Percentiles rank a stretch among this genome's conserved stretches.
phyloP scores from a whole-genome alignment of 2,113 vertebrate genomes.

The Gnathonemus echidnorhynchus region DNA sequence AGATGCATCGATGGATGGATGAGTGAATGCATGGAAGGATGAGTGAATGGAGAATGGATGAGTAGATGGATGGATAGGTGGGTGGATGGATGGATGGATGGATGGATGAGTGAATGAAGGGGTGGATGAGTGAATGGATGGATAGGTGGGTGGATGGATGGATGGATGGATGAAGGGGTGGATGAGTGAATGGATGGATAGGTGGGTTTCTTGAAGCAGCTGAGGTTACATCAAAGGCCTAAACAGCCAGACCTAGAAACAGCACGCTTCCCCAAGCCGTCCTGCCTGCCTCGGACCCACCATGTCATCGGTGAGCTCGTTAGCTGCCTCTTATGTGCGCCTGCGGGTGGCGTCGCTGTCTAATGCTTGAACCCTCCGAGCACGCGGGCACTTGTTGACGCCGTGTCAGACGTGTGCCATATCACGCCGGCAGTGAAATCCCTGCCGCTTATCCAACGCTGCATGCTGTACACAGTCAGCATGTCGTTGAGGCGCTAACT shows the following conservation, averaged over 20 bases:
- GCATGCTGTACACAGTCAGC: slow-evolving; percentile 25
- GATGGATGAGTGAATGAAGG: neutral
- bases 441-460: slow-evolving; percentile 50
- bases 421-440: slow-evolving; percentile 45
- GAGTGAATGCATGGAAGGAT: no score
- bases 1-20: no score
- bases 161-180: no score
- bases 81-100: no score
- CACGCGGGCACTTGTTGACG: slow-evolving; percentile 49
- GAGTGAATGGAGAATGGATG: no score
- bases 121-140: no score
- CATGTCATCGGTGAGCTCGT: neutral
- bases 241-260: neutral
- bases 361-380: slow-evolving; percentile 22
- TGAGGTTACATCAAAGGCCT: neutral
- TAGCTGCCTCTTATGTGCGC: slow-evolving; percentile 40
- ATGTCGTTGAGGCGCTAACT: neutral
- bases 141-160: no score
- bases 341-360: slow-evolving; percentile 33
- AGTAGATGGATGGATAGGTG: no score
- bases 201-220: neutral
- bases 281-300: neutral
- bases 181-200: neutral
- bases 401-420: slow-evolving; percentile 28
- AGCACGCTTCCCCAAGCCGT: neutral